phyloP scores from a whole-genome alignment of 2,888 invertebrate species.

The Digitonthophagus gazella region DNA sequence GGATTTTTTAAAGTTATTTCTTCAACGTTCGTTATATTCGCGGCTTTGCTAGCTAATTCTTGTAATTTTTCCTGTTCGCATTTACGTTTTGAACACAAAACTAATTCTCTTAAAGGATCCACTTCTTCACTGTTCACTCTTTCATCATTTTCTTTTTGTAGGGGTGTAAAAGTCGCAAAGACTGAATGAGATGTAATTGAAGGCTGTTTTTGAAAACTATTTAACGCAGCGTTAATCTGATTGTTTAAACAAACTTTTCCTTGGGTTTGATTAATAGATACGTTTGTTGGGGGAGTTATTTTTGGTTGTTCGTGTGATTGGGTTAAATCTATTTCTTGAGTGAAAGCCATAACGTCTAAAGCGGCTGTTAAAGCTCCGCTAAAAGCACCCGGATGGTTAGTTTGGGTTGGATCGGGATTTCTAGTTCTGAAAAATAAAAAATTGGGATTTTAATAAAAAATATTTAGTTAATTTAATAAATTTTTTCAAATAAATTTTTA shows the following conservation, averaged over 20 bases:
- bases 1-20: constrained; percentile 40
- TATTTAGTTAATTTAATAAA: no score
- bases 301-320: constrained; percentile 12
- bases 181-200: no score
- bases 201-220: not conserved
- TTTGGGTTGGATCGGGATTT: constrained; percentile 43
- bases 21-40: constrained; percentile 58
- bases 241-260: constrained; percentile 35
- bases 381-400: constrained; percentile 54
- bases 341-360: constrained; percentile 80
- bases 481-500: constrained; percentile 4
- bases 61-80: constrained; percentile 54
- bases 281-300: not conserved
- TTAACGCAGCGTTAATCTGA: constrained; percentile 31
- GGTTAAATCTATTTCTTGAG: constrained; percentile 54
- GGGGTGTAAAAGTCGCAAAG: not conserved
- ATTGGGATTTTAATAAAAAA: not conserved
- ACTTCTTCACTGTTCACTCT: constrained; percentile 33
- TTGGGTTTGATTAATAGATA: not conserved
- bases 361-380: constrained; percentile 70
- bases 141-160: constrained; percentile 12
- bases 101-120: constrained; percentile 65
- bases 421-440: constrained; percentile 19
- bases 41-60: constrained; percentile 61
- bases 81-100: constrained; percentile 56